Evolutionary conservation across 2,797 vertebrate genomes (phyloP), one percentile per base, ranked within the genome.

Genomic region (Acanthurus tractus): DNA sequence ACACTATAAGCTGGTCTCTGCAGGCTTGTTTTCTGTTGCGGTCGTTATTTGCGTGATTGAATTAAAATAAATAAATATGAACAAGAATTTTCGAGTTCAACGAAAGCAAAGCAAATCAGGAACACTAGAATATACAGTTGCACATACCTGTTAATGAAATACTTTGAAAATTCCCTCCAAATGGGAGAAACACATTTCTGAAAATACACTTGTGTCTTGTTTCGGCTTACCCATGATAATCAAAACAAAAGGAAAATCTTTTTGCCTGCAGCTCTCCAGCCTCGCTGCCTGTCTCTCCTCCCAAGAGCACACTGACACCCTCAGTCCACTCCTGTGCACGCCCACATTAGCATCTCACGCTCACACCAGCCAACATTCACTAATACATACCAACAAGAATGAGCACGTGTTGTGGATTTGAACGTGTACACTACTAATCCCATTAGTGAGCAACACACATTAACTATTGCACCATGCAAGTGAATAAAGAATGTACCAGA

Each of bases 351-450:
- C 44, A 78, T 56, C 29, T 23, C 23, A 61, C 48, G 36, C 38
- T 80, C 63, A 63, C 53, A 55, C 44, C 13, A 49, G 59, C 18
- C 61, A 72, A 59, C 62, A 62, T 67, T 76, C 36, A 79, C 70
- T 61, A 56, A 78, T 61, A 70, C 48, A 46, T 13, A 25, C 15
- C 52, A 49, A 55, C 20, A 8, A 44, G 59, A 62, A 52, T 8
- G 53, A 50, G 45, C 71, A 49, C 7, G 56, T 75, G 69, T 70
- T 66, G 52, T 74, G 72, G 85, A 84, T 91, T 82, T 79, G 44
- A 83, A 84, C 76, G 78, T 74, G 52, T 76, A 73, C 77, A 64
- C 64, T 44, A 38, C 58, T 91, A 92, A 91, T 93, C 88, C 88
- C 88, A 78, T 91, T 90, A 88, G 80, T 70, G 64, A 72, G 86